phyloP scores from a whole-genome alignment of 2,888 invertebrate species.

The Tenthredo amoena region DNA sequence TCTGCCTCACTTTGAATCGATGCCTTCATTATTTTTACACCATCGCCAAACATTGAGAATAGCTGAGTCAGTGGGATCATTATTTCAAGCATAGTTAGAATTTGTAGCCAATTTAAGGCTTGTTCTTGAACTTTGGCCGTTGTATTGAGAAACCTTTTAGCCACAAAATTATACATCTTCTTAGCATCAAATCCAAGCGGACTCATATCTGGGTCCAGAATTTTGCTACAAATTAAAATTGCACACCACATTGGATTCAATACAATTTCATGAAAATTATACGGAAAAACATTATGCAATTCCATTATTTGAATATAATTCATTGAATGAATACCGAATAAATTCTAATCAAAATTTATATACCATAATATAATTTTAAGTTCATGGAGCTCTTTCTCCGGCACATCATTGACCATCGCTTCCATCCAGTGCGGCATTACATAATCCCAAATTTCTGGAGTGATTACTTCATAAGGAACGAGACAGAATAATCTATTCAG shows the following conservation, averaged over 20 bases:
- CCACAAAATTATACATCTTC: conserved; percentile 96
- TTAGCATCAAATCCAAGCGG: conserved; percentile 96
- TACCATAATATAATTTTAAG: conserved; percentile 89
- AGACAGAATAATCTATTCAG: conserved; percentile 96
- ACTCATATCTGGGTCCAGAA: conserved; percentile 97
- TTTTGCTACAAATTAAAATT: conserved; percentile 85
- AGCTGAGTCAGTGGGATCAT: conserved; percentile 92
- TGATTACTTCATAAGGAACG: conserved; percentile 98
- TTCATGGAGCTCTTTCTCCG: conserved; percentile 92
- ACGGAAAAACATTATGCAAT: neutral
- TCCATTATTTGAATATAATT: neutral
- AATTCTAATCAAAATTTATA: neutral
- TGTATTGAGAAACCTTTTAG: conserved; percentile 89
- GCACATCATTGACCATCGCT: conserved; percentile 95
- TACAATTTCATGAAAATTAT: neutral
- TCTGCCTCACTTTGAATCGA: conserved; percentile 59
- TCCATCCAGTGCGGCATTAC: conserved; percentile 99
- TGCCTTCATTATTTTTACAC: conserved; percentile 87
- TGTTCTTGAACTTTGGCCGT: conserved; percentile 92
- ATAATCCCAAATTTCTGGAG: conserved; percentile 97
- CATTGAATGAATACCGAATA: neutral
- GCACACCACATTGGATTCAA: neutral
- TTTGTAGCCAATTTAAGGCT: conserved; percentile 94
- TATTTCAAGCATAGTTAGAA: conserved; percentile 93
- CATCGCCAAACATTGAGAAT: conserved; percentile 94